phyloP scores from a whole-genome alignment of 2,888 invertebrate species.

The Tricholauxania praeusta region DNA sequence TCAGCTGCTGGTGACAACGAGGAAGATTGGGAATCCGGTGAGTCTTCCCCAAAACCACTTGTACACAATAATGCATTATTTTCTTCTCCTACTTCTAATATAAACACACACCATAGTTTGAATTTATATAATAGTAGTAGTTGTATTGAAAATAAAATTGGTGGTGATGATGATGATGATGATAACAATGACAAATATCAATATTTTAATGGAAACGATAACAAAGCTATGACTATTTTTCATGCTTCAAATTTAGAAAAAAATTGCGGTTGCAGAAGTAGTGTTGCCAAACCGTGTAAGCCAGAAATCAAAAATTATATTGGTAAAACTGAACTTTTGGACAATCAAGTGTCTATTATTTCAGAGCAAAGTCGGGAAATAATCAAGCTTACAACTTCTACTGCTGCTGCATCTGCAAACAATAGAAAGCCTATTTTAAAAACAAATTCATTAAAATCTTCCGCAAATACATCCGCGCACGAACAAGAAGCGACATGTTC shows the following conservation, averaged over 20 bases:
- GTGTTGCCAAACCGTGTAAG: not conserved
- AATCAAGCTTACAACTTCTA: not conserved
- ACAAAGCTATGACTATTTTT: not conserved
- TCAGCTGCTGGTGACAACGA: constrained; percentile 58
- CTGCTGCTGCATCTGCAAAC: too few species aligned
- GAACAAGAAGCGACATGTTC: not conserved
- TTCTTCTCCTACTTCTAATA: constrained; percentile 40
- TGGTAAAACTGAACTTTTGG: too few species aligned
- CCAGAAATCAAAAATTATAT: too few species aligned
- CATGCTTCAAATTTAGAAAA: not conserved
- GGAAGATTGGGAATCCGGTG: constrained; percentile 69
- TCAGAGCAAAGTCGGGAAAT: not conserved
- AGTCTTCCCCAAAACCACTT: constrained; percentile 59
- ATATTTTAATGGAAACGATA: constrained; percentile 11
- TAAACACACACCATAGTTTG: constrained; percentile 32
- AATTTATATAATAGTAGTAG: constrained; percentile 48
- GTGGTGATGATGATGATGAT: constrained; percentile 48
- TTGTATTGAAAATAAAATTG: constrained; percentile 48
- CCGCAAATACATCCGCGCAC: too few species aligned
- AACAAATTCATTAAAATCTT: too few species aligned
- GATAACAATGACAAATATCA: constrained; percentile 37
- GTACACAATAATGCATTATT: constrained; percentile 46
- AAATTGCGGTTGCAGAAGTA: not conserved
- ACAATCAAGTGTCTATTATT: not conserved
- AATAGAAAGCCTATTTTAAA: too few species aligned